A percentile compares a stretch with the other conserved stretches of the same genome.
Evolutionary conservation across 2,888 invertebrate species (phyloP).

Genomic region (Limnephilus marmoratus): DNA sequence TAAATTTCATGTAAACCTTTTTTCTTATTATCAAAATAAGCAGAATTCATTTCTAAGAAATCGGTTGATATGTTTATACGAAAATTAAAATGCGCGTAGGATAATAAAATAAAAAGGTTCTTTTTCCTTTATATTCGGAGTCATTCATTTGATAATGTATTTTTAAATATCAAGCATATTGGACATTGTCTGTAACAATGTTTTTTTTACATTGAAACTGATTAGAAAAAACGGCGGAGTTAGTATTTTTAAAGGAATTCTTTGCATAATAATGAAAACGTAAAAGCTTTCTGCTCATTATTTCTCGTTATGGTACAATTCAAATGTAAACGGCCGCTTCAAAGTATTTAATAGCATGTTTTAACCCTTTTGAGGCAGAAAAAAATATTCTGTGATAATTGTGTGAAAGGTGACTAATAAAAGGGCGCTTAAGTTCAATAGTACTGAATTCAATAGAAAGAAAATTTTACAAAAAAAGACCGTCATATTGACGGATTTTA

Average conservation of each 20-base stretch:
- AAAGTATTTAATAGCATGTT: slow-evolving; percentile 3
- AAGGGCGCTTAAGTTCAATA: background rate
- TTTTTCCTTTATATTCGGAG: background rate
- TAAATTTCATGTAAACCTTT: background rate
- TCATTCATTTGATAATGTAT: slow-evolving; percentile 25
- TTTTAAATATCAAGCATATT: slow-evolving; percentile 32
- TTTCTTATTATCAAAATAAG: background rate
- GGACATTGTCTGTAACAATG: slow-evolving; percentile 26
- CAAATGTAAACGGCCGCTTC: slow-evolving; percentile 20
- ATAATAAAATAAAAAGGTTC: background rate
- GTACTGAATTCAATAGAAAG: background rate
- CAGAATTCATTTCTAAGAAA: background rate
- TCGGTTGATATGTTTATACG: background rate
- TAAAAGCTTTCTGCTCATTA: slow-evolving; percentile 29
- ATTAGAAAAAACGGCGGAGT: slow-evolving; percentile 24
- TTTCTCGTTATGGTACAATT: slow-evolving; percentile 27
- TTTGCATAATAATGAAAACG: slow-evolving; percentile 12
- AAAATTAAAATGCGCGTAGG: background rate
- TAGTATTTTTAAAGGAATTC: background rate
- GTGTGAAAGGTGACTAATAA: background rate
- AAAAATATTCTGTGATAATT: background rate
- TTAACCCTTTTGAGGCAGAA: background rate
- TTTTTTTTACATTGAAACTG: slow-evolving; percentile 36
- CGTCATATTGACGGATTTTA: too few relatives aligned
- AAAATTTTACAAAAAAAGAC: too few relatives aligned